Conservation (phyloP, 2,797 vertebrate species). For the Amphiprion clarkii region DNA sequence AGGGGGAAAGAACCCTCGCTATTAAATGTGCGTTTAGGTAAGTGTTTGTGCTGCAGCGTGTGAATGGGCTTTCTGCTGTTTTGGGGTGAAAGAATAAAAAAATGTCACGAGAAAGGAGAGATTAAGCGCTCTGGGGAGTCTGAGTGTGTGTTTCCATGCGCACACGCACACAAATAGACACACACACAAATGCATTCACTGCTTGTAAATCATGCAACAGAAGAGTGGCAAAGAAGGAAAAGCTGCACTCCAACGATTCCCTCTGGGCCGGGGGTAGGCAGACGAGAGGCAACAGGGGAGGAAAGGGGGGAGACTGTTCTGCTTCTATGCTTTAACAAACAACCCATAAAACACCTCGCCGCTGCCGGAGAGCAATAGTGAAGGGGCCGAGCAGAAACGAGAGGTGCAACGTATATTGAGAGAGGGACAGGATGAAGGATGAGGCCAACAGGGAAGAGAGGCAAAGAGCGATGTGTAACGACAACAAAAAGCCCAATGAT, state of each 20-base stretch:
- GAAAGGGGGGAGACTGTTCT: conserved; percentile 34
- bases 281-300: conserved; percentile 40
- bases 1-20: conserved; percentile 21
- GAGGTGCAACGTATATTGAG: conserved; percentile 22
- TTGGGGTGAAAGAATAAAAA: conserved; percentile 50
- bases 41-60: conserved; percentile 50
- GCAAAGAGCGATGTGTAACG: conserved; percentile 52
- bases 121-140: conserved; percentile 58
- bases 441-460: conserved; percentile 36
- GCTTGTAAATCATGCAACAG: conserved; percentile 76
- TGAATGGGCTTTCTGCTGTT: conserved; percentile 41
- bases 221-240: conserved; percentile 63
- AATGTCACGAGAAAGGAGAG: conserved; percentile 47
- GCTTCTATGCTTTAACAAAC: conserved; percentile 67
- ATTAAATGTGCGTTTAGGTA: conserved; percentile 47
- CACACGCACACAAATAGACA: conserved; percentile 39
- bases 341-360: conserved; percentile 65
- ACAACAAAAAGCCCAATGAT: conserved; percentile 67
- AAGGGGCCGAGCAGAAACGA: not conserved
- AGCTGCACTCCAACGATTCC: conserved; percentile 64
- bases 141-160: conserved; percentile 22
- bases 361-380: conserved; percentile 30
- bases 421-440: conserved; percentile 41
- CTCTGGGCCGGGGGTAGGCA: conserved; percentile 35
- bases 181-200: conserved; percentile 32